Conservation (phyloP, 92 coral and sea anemone species). For the Blastomussa wellsi region DNA sequence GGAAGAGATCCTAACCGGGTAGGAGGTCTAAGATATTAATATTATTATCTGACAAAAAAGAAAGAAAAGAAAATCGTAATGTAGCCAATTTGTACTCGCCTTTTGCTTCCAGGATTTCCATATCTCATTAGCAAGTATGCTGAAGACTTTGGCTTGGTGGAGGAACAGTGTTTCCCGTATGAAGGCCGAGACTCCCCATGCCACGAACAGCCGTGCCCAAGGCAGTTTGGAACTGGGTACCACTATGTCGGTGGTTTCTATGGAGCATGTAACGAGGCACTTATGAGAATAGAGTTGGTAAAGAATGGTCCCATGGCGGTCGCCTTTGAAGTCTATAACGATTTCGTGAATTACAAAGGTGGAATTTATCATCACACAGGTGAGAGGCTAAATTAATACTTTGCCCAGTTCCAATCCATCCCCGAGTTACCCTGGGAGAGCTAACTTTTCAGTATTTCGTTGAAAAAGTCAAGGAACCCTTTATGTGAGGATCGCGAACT, state of each 20-base stretch:
- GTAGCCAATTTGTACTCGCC: too few species aligned
- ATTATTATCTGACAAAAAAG: too few species aligned
- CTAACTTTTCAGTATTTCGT: too few species aligned
- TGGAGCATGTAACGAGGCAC: slow-evolving; percentile 72
- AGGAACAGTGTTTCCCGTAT: slow-evolving; percentile 69
- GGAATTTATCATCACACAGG: slow-evolving; percentile 76
- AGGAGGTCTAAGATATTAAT: too few species aligned
- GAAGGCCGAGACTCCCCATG: slow-evolving; percentile 56
- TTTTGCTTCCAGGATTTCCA: slow-evolving; percentile 57
- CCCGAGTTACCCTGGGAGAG: too few species aligned
- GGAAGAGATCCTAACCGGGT: too few species aligned
- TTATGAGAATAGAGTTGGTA: slow-evolving; percentile 63
- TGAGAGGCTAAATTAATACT: too few species aligned
- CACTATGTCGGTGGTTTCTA: slow-evolving; percentile 78
- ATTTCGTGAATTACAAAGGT: slow-evolving; percentile 65
- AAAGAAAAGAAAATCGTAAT: too few species aligned
- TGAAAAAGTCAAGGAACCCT: too few species aligned
- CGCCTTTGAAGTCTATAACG: slow-evolving; percentile 58
- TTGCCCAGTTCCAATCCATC: too few species aligned
- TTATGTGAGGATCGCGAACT: too few species aligned
- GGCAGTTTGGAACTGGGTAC: slow-evolving; percentile 61
- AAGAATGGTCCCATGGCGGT: slow-evolving; percentile 70
- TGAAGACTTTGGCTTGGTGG: slow-evolving; percentile 74
- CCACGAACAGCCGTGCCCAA: slow-evolving; percentile 45
- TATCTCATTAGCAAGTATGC: slow-evolving; percentile 70